Conservation (phyloP, 2,113 vertebrate species). For the Hyperopisus bebe region DNA sequence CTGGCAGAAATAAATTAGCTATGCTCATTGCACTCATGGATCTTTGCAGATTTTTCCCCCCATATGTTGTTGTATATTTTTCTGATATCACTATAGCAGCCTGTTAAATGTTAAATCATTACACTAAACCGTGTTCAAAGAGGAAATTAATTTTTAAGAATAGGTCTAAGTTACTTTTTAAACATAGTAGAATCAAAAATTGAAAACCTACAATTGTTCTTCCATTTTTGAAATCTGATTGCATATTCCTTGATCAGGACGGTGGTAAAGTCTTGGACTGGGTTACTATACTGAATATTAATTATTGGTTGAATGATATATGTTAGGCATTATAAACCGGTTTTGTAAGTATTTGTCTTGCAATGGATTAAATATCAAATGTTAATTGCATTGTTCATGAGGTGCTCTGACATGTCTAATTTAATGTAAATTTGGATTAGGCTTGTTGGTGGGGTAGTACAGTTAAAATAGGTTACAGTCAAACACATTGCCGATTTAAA, state of each 20-base stretch:
- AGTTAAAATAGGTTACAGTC: background rate
- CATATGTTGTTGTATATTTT: background rate
- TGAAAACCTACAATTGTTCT: background rate
- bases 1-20: slow-evolving; percentile 29
- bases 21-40: slow-evolving; percentile 15
- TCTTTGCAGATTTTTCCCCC: background rate
- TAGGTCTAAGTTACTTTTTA: background rate
- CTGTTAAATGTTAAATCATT: background rate
- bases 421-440: background rate
- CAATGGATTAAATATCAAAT: background rate
- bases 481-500: background rate
- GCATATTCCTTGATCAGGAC: background rate
- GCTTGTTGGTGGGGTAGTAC: background rate
- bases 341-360: background rate
- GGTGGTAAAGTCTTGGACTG: background rate
- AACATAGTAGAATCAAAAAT: background rate
- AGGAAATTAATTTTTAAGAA: background rate
- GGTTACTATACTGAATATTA: background rate
- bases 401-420: background rate
- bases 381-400: background rate
- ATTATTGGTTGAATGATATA: background rate
- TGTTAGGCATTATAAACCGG: background rate
- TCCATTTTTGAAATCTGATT: background rate
- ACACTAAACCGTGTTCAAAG: background rate
- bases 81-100: background rate